Percentiles rank a stretch among this genome's conserved stretches.
Conservation (phyloP, 2,797 vertebrate genomes). For the Pangasius larnaudii region DNA sequence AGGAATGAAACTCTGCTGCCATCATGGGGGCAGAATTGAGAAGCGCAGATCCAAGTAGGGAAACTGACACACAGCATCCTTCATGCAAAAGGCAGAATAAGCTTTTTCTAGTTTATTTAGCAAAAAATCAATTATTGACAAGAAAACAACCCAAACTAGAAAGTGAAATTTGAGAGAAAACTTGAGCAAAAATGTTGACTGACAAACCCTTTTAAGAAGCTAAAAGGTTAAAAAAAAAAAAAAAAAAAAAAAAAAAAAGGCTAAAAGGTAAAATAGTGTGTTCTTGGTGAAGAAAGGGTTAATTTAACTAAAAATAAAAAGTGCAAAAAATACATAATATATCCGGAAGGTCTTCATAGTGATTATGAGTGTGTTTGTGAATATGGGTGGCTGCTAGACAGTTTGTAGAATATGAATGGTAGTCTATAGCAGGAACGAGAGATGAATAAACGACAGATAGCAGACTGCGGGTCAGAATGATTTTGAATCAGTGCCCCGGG, state of each 20-base stretch:
- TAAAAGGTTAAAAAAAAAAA: too few relatives aligned
- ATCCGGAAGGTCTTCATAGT: neutral
- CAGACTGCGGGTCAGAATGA: neutral
- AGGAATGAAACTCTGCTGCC: slow-evolving; percentile 14
- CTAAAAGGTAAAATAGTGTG: too few relatives aligned
- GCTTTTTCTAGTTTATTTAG: too few relatives aligned
- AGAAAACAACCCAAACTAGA: too few relatives aligned
- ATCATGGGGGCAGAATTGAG: slow-evolving; percentile 22
- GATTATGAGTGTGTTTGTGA: neutral
- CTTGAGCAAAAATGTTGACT: too few relatives aligned
- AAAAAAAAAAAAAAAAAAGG: too few relatives aligned
- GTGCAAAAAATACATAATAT: neutral
- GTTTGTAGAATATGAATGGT: neutral
- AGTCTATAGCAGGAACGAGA: neutral
- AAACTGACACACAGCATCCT: neutral
- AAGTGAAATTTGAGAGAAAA: too few relatives aligned
- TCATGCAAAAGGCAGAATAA: too few relatives aligned
- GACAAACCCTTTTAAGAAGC: too few relatives aligned
- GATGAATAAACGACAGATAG: neutral
- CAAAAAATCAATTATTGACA: too few relatives aligned
- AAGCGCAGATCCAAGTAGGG: neutral
- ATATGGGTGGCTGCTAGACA: neutral
- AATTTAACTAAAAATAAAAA: too few relatives aligned
- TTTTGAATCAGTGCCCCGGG: neutral
- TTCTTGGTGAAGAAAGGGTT: neutral